phyloP scores from a whole-genome alignment of 2,888 invertebrate genomes.

The Rhimphoctona megacephalus region DNA sequence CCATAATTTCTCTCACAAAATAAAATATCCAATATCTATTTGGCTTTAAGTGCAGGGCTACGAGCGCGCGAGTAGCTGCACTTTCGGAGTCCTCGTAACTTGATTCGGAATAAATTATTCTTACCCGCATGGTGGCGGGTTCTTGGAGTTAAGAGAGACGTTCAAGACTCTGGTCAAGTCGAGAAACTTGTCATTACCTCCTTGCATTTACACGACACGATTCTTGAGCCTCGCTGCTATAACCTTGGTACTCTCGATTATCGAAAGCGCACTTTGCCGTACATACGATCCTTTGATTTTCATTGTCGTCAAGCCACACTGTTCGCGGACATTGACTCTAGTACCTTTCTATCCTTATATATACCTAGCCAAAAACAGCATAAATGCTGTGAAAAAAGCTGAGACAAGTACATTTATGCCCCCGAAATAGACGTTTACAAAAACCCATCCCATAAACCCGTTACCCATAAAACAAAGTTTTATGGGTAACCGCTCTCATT shows the following conservation, averaged over 20 bases:
- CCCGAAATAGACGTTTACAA: too few species aligned
- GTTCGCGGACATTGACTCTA: too few species aligned
- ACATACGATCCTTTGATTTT: too few species aligned
- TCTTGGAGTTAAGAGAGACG: neutral
- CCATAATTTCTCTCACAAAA: neutral
- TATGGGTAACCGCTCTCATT: too few species aligned
- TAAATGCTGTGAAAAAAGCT: too few species aligned
- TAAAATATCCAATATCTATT: constrained; percentile 23
- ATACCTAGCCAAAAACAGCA: too few species aligned
- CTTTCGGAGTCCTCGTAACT: constrained; percentile 35
- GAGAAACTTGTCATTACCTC: neutral
- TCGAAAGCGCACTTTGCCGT: constrained; percentile 50
- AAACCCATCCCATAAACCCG: too few species aligned
- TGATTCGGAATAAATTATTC: constrained; percentile 39
- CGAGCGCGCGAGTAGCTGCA: constrained; percentile 6
- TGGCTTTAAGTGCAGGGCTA: neutral
- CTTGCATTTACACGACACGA: neutral
- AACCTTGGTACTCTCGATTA: constrained; percentile 53
- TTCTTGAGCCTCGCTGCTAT: constrained; percentile 22
- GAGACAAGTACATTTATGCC: too few species aligned
- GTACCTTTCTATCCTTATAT: too few species aligned
- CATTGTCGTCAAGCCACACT: too few species aligned
- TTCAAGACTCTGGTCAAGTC: neutral
- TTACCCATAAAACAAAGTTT: too few species aligned
- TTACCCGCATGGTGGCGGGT: neutral